Conservation (phyloP, 2,888 invertebrate genomes). For the Acronicta leporina region DNA sequence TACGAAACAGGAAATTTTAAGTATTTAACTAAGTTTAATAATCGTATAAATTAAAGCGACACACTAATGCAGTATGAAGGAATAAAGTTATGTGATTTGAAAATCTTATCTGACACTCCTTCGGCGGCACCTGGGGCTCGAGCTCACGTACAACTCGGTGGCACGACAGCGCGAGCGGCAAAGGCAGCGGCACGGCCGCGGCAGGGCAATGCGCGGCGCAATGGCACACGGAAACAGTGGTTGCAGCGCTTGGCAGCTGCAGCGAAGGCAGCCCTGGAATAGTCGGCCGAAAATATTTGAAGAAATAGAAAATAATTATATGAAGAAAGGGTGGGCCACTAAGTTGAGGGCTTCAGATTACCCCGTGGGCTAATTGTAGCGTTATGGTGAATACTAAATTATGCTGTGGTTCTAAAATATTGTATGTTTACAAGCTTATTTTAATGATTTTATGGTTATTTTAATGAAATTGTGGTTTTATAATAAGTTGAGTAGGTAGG, state of each 20-base stretch:
- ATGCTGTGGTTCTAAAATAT: neutral
- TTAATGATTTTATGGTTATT: neutral
- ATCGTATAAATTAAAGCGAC: neutral
- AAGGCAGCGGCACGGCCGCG: constrained; percentile 3
- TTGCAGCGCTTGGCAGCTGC: too few relatives aligned
- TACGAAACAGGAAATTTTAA: neutral
- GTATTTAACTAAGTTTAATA: neutral
- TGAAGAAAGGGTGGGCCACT: too few relatives aligned
- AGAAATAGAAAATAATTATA: neutral
- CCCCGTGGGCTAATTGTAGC: neutral
- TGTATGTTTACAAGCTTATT: neutral
- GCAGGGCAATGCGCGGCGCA: neutral
- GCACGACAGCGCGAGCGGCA: neutral
- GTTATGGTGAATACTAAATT: neutral
- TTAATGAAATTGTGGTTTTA: constrained; percentile 1
- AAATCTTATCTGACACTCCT: constrained; percentile 10
- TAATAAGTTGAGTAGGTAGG: neutral
- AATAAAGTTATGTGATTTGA: constrained; percentile 1
- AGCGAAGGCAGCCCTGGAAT: neutral
- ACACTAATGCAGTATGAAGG: constrained; percentile 4
- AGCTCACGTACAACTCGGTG: constrained; percentile 1
- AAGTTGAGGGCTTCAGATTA: constrained; percentile 1
- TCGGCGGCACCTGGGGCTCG: constrained; percentile 16
- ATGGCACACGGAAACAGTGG: neutral
- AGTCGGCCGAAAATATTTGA: constrained; percentile 9